Base-by-base conservation (phyloP, 2,797 vertebrate genomes). In the Xenops minutus region DNA sequence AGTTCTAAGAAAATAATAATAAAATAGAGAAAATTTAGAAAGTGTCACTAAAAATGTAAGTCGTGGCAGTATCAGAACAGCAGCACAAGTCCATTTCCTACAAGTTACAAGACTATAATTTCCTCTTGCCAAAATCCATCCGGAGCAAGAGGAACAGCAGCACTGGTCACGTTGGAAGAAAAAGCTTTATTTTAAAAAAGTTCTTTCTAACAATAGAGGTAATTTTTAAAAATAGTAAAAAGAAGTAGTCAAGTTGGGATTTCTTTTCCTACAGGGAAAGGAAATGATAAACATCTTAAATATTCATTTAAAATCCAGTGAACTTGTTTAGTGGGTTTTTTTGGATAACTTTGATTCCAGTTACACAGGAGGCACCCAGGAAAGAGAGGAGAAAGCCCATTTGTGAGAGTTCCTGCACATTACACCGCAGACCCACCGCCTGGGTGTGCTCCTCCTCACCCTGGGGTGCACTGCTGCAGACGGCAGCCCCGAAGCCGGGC, bases 171-270 rank as follows among this genome's bases (percentile, higher is more conserved):
- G 12, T 85, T 62, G 54, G 83, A 96, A 96, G 44, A 41, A 89
- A 94, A 89, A 93, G n/a, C 81, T 95, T 96, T 95, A 95, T 79
- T 97, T 97, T 71, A 83, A 81, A 93, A 94, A 95, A 92, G 89
- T 83, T 68, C 44, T 92, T 89, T 96, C 93, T 97, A 95, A 94
- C 87, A 95, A 91, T 79, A 89, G 85, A 93, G 54, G 86, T 89
- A 63, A 51, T 30, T 79, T 93, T 93, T 80, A 58, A 93, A 95
- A 95, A 89, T 51, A 82, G 61, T 92, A 95, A 92, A 89, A 96
- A 85, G 87, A 39, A 85, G 76, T 61, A 88, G 56, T 64, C 36
- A 15, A 36, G 10, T 48, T 30, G 51, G 7, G 5, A 2, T 12
- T 52, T 61, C 71, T 86, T 85, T 78, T 90, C 62, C 89, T 85